These are phyloP conservation scores for Propithecus deckenii DNA, from an alignment of 2,797 vertebrate genomes.

Conservation along the genomic window DNA sequence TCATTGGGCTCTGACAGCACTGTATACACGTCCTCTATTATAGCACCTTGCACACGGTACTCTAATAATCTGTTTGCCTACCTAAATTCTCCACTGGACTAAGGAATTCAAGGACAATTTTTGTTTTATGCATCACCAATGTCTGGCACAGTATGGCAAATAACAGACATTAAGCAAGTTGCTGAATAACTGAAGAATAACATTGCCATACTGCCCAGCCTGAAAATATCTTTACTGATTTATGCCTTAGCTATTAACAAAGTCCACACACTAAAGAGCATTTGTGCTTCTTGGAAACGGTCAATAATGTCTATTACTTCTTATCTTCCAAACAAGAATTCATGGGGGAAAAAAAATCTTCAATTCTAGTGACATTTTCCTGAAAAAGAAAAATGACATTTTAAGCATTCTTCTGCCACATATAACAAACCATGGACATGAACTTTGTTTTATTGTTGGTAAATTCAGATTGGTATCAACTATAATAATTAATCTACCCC, in stretches of 20 bases:
- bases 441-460: background rate
- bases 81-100: background rate
- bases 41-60: accelerated
- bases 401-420: background rate
- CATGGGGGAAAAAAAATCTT: background rate
- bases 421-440: background rate
- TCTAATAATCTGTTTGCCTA: background rate
- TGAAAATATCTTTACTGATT: background rate
- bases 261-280: background rate
- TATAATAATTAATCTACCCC: background rate
- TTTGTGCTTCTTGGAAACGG: background rate
- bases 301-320: background rate
- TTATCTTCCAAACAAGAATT: background rate
- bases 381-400: background rate
- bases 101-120: background rate
- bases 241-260: background rate
- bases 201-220: background rate
- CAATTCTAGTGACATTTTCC: background rate
- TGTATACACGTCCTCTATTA: background rate
- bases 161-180: background rate
- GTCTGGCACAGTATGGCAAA: background rate
- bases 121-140: background rate
- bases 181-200: background rate
- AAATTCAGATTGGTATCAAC: background rate
- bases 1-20: background rate